Conservation (phyloP, 1,140 invertebrate species). For the Drosophila pallidifrons region DNA sequence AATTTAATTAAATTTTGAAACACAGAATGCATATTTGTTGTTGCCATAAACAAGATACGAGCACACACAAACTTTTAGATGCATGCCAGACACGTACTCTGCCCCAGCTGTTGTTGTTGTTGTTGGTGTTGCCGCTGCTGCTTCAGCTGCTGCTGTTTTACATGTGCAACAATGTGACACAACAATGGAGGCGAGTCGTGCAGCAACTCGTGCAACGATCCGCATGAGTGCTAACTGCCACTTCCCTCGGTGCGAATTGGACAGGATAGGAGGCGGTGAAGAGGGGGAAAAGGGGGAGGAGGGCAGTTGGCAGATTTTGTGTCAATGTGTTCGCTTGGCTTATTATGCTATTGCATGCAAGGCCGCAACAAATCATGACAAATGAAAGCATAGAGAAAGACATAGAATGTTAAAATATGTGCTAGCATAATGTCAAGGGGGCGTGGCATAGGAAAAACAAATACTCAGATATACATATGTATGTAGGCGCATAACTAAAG, state of each 20-base stretch:
- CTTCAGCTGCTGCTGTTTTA: constrained; percentile 49
- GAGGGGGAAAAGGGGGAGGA: background rate
- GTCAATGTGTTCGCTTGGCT: constrained; percentile 56
- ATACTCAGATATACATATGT: constrained; percentile 13
- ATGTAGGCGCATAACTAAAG: constrained; percentile 11
- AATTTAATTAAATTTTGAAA: constrained; percentile 77
- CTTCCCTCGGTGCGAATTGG: background rate
- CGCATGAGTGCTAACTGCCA: constrained; percentile 77
- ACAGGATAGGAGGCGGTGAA: background rate
- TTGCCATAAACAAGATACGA: constrained; percentile 41
- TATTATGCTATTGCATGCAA: constrained; percentile 77
- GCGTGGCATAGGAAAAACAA: constrained; percentile 27
- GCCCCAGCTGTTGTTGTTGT: constrained; percentile 40
- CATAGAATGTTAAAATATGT: constrained; percentile 29
- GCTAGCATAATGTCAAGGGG: constrained; percentile 22
- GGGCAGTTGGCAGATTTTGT: constrained; percentile 13
- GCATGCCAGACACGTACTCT: constrained; percentile 60
- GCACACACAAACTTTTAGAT: constrained; percentile 32
- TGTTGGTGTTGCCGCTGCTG: constrained; percentile 11
- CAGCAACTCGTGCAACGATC: constrained; percentile 74
- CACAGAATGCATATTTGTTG: constrained; percentile 51
- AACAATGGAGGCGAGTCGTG: constrained; percentile 75
- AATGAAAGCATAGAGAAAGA: constrained; percentile 52
- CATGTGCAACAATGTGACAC: constrained; percentile 78
- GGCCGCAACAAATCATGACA: constrained; percentile 74